Percentiles rank a stretch among this genome's conserved stretches.
These are phyloP conservation scores for Ridgeia piscesae DNA, from an alignment of 1,140 invertebrate genomes.

Conservation along the genomic window DNA sequence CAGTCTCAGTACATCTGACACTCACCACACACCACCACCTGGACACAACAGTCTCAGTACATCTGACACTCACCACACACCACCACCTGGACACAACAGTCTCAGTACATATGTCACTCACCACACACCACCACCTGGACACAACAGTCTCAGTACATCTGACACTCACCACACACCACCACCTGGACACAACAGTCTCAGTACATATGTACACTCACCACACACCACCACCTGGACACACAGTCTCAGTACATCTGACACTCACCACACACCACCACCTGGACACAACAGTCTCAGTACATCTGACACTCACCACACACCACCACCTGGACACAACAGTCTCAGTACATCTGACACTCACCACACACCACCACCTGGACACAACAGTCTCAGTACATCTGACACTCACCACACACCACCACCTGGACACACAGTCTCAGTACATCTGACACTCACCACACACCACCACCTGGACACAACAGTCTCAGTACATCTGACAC, in stretches of 20 bases:
- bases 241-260: not conserved
- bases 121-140: slow-evolving; percentile 75
- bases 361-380: slow-evolving; percentile 75
- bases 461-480: slow-evolving; percentile 76
- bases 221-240: slow-evolving; percentile 76
- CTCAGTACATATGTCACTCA: not conserved
- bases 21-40: slow-evolving; percentile 75
- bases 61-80: slow-evolving; percentile 59
- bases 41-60: slow-evolving; percentile 21
- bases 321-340: slow-evolving; percentile 69
- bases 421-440: slow-evolving; percentile 58
- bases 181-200: slow-evolving; percentile 58
- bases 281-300: slow-evolving; percentile 21
- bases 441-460: not conserved
- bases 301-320: slow-evolving; percentile 59
- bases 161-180: slow-evolving; percentile 69
- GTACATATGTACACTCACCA: not conserved
- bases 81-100: slow-evolving; percentile 69
- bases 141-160: slow-evolving; percentile 2
- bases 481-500: not conserved
- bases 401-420: slow-evolving; percentile 69
- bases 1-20: not conserved
- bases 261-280: slow-evolving; percentile 75
- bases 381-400: slow-evolving; percentile 2
- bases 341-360: not conserved